Evolutionary conservation across 2,797 vertebrate species (phyloP), one percentile per base, ranked within the genome.

Genomic region (Microhierax caerulescens): DNA sequence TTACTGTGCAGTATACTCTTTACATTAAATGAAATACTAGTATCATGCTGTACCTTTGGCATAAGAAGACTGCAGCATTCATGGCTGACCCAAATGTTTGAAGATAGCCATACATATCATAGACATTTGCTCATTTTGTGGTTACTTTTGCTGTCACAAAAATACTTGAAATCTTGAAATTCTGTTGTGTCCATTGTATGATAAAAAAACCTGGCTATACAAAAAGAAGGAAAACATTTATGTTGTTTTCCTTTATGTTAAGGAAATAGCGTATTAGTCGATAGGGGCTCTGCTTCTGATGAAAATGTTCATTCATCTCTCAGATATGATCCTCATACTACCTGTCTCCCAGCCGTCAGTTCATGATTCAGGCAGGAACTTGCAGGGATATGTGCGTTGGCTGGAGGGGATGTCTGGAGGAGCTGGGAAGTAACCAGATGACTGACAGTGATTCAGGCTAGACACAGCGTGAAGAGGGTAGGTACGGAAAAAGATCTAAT

Each of bases 361-460:
- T 72, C 45, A 18, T 37, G 60, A 85, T 64, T 77, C 60, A 64
- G 68, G 85, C 85, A 95, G 90, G 75, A 94, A 68, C 83, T 92
- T 39, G 50, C 68, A 90, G 81, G 82, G 59, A 54, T 68, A 2
- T 17, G 56, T 91, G 89, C 13, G 10, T 43, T 82, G 86, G 86
- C 91, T 95, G 75, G 82, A 92, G 64, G 85, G 89, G 65, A 67
- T 85, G 86, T 92, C 94, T 97, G 93, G 76, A 91, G 83, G 70
- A 91, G 53, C 92, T 81, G 88, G 80, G 92, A 83, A 77, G 63
- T 45, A 91, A 92, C 88, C 53, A 25, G 64, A 30, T 91, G 92
- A 96, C 74, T 95, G 94, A 91, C 86, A 95, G 88, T 3, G 1
- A 89, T 53, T 81, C 83, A 60, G 90, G 63, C 60, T 81, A 61